Conservation (phyloP, 1,140 invertebrate species). For the Ceratosolen fusciceps region DNA sequence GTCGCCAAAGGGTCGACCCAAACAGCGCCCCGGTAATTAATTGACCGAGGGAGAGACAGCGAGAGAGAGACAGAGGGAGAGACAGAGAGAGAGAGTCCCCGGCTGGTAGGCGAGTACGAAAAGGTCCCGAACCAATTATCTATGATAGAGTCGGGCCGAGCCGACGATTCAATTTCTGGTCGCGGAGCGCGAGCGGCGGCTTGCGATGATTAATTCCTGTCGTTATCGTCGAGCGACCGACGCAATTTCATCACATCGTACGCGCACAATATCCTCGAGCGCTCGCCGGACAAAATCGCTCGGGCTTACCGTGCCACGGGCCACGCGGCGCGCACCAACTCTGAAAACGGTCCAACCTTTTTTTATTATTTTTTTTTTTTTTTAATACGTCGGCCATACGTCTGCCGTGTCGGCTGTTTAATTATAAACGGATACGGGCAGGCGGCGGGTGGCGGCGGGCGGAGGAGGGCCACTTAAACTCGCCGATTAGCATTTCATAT, state of each 20-base stretch:
- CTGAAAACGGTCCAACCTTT: conserved; percentile 24
- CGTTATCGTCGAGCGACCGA: neutral
- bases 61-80: no score
- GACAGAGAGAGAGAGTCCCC: no score
- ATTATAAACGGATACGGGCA: conserved; percentile 59
- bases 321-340: conserved; percentile 8
- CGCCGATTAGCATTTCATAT: conserved; percentile 60
- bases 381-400: conserved; percentile 52
- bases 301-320: conserved; percentile 8
- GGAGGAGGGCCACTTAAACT: no score
- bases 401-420: conserved; percentile 53
- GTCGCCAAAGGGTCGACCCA: neutral
- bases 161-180: neutral
- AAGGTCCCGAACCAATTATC: neutral
- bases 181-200: neutral
- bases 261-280: conserved; percentile 19
- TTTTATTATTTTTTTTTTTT: no score
- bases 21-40: neutral
- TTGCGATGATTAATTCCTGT: conserved; percentile 21
- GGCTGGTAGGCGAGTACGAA: neutral
- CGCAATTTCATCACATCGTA: conserved; percentile 29
- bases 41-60: neutral
- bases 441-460: conserved; percentile 50
- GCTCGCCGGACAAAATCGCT: neutral
- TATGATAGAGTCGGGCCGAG: neutral